Conservation (phyloP, 2,113 vertebrate species). For the Oenanthe melanoleuca region DNA sequence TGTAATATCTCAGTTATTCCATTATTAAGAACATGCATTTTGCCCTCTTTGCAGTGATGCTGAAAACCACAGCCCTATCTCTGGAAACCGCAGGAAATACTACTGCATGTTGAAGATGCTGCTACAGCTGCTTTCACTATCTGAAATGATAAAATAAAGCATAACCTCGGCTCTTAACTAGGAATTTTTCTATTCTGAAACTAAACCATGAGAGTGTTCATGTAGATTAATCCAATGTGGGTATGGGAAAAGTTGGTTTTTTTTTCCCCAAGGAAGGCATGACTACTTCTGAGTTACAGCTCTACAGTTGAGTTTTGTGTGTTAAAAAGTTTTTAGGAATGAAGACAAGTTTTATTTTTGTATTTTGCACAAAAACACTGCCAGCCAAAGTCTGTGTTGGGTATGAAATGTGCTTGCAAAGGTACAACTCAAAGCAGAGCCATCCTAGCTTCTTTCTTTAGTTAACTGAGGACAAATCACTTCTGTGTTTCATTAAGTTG, state of each 20-base stretch:
- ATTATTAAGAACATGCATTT: background rate
- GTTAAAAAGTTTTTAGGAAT: background rate
- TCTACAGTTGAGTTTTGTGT: background rate
- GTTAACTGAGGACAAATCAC: background rate
- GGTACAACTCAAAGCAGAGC: background rate
- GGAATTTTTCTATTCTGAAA: background rate
- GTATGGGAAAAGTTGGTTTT: background rate
- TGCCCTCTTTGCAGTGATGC: background rate
- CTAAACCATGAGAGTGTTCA: accelerated
- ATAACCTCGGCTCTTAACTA: background rate
- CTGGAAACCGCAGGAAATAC: background rate
- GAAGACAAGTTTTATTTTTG: background rate
- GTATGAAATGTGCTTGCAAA: background rate
- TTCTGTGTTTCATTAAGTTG: slow-evolving; percentile 7
- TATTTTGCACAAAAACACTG: background rate
- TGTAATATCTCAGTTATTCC: background rate
- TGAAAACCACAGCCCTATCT: slow-evolving; percentile 45
- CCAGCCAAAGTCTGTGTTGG: background rate
- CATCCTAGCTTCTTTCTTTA: background rate
- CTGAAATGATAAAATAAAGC: background rate
- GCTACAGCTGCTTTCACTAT: slow-evolving; percentile 20
- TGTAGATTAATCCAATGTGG: background rate
- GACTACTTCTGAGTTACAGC: background rate
- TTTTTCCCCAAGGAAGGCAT: background rate
- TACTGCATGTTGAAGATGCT: background rate